Evolutionary conservation across 1,140 invertebrate genomes (phyloP), one percentile per base, ranked within the genome.

Genomic region (Spodoptera frugiperda): DNA sequence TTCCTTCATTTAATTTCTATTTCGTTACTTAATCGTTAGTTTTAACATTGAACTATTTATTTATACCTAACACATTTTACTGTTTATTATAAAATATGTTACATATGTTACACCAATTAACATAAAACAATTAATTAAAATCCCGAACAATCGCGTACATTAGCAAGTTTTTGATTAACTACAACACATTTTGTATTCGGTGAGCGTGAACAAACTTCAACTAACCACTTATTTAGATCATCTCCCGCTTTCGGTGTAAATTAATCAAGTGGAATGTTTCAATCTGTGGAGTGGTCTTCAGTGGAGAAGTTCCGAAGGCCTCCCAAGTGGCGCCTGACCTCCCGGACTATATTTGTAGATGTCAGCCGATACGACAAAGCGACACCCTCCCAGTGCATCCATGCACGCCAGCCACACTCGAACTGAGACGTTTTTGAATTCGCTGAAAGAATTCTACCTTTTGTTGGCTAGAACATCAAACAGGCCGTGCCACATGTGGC

Each of bases 251-350:
- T 78, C 68, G 65, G 75, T 82, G 80, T 77, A 80, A 85, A 83
- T 83, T 83, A 85, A 83, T 85, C 81, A 85, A 76, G 63, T 75
- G 77, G 79, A 81, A 82, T 79, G 80, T 85, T 78, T 77, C 84
- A 71, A 84, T 77, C 76, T 79, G 78, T 77, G 75, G 67, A 77
- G 67, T 68, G 80, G 55, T 82, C 72, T 78, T 74, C 70, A 49
- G 55, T 19, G 17, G 73, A 82, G 75, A 78, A 61, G 76, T 61
- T 77, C 71, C 80, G 54, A 72, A 77, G 78, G 78, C 71, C 83
- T 65, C 77, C 53, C 39, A 68, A 81, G 76, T 65, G 78, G 59
- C 65, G 71, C 73, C 76, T 71, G 81, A 80, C 77, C 81, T 78
- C 70, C 70, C 75, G 54, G 63, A 78, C 73, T 80, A 85, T 83